These are phyloP conservation scores for Hydra vulgaris DNA, from an alignment of 30 jellyfish, hydroid and myxozoan species.

Conservation along the genomic window DNA sequence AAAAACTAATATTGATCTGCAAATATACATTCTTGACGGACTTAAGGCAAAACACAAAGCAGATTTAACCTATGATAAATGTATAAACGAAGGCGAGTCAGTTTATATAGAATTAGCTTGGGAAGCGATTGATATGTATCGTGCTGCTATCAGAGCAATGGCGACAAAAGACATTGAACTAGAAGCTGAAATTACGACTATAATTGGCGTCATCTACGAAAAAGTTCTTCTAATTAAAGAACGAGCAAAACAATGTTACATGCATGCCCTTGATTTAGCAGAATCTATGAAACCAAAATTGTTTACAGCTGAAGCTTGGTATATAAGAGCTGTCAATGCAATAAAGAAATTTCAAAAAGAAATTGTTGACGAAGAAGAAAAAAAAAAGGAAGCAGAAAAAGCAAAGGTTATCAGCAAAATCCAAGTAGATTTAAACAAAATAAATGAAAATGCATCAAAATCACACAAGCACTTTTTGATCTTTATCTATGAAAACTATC, in stretches of 20 bases:
- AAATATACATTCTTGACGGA: neutral
- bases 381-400: neutral
- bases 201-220: neutral
- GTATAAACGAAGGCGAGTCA: neutral
- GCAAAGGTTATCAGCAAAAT: neutral
- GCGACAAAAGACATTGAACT: neutral
- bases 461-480: neutral
- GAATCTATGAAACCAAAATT: neutral
- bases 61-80: neutral
- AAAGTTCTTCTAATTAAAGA: neutral
- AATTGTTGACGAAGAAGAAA: neutral
- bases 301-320: neutral
- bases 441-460: neutral
- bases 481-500: neutral
- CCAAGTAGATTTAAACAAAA: neutral
- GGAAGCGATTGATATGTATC: neutral
- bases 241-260: neutral
- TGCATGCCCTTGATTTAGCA: neutral
- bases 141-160: neutral
- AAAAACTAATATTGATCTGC: neutral
- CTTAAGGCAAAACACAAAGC: neutral
- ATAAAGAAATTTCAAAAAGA: neutral
- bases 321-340: neutral
- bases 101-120: neutral
- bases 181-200: neutral